Conservation (phyloP, 2,797 vertebrate species). For the Diglossa cyanea region DNA sequence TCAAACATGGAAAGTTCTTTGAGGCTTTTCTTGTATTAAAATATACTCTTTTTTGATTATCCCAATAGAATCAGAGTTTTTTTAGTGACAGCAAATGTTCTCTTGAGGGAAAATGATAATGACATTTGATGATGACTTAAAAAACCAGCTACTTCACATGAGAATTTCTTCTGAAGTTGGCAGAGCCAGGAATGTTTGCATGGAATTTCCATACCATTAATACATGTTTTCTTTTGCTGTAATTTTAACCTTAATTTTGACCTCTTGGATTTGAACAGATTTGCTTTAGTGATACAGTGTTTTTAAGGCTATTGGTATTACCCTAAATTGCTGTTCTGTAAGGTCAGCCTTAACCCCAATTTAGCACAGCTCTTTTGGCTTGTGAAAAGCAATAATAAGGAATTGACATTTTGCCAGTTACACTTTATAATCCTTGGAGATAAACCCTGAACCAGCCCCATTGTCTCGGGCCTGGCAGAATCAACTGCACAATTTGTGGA, state of each 20-base stretch:
- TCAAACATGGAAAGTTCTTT: not conserved
- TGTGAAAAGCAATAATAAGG: not conserved
- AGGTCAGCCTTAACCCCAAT: not conserved
- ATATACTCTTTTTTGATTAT: not conserved
- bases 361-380: not conserved
- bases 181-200: not conserved
- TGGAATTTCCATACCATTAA: not conserved
- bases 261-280: not conserved
- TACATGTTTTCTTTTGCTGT: not conserved
- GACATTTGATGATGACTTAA: not conserved
- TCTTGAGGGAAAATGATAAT: not conserved
- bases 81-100: not conserved
- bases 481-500: slow-evolving; percentile 20
- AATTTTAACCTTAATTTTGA: not conserved
- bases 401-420: slow-evolving; percentile 41
- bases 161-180: not conserved
- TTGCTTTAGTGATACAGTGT: not conserved
- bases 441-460: not conserved
- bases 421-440: not conserved
- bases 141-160: not conserved
- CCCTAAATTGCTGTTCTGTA: not conserved
- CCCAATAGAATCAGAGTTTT: not conserved
- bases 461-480: slow-evolving; percentile 6
- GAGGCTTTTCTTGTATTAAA: not conserved
- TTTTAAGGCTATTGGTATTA: not conserved